phyloP scores from a whole-genome alignment of 2,797 vertebrate genomes.

The Alouatta caraya region DNA sequence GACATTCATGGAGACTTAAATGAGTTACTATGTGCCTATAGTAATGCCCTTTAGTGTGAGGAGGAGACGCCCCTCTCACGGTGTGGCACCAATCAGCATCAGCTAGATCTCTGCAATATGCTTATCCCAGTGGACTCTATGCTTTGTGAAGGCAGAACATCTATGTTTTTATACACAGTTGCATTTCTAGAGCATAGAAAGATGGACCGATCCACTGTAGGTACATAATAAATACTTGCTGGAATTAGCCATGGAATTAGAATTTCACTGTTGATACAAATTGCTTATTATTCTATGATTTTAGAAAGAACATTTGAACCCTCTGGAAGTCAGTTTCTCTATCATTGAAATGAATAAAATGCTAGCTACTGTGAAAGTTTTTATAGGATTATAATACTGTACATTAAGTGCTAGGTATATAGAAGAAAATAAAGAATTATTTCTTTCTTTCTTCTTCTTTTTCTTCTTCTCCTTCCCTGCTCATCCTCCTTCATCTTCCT shows the following conservation, averaged over 20 bases:
- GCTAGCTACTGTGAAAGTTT: not conserved
- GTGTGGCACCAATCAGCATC: not conserved
- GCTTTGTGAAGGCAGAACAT: not conserved
- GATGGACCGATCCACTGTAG: not conserved
- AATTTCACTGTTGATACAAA: not conserved
- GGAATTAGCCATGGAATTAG: not conserved
- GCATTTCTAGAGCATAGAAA: not conserved
- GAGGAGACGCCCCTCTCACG: too few relatives aligned
- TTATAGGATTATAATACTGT: not conserved
- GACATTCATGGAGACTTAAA: not conserved
- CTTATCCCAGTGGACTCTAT: not conserved
- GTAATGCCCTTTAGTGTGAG: rapidly evolving
- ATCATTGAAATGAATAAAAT: not conserved
- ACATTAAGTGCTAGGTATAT: not conserved
- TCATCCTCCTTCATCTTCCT: not conserved
- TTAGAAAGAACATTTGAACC: not conserved
- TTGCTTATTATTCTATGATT: not conserved
- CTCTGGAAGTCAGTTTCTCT: not conserved
- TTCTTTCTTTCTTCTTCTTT: too few relatives aligned
- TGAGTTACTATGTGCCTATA: not conserved
- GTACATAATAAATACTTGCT: not conserved
- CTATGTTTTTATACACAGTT: not conserved
- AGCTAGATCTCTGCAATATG: not conserved
- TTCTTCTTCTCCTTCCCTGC: not conserved
- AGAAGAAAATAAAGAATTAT: not conserved